phyloP scores from a whole-genome alignment of 2,113 vertebrate species.

The Notothenia coriiceps region DNA sequence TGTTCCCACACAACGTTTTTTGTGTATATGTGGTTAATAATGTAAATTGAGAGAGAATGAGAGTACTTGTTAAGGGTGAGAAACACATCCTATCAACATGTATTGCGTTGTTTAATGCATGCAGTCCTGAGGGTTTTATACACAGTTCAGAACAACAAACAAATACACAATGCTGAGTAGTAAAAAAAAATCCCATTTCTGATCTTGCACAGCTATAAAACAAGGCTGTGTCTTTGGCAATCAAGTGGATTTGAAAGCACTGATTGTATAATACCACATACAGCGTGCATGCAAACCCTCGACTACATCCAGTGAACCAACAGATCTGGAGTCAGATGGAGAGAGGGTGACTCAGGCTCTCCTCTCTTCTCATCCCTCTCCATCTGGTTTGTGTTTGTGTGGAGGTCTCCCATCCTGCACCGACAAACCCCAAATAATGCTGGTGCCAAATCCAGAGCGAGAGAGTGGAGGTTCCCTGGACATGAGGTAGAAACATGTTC shows the following conservation, averaged over 20 bases:
- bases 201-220: background rate
- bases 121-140: background rate
- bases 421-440: too few species aligned
- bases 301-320: constrained; percentile 11
- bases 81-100: too few species aligned
- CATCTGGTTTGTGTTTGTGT: constrained; percentile 81
- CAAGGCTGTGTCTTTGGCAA: constrained; percentile 9
- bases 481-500: constrained; percentile 41
- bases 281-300: background rate
- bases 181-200: constrained; percentile 4
- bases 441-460: background rate
- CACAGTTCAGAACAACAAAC: background rate
- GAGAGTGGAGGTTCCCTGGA: constrained; percentile 43
- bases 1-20: too few species aligned
- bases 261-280: background rate
- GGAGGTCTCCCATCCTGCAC: constrained; percentile 67
- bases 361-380: constrained; percentile 62
- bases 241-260: constrained; percentile 27
- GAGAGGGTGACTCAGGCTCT: constrained; percentile 73
- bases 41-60: too few species aligned
- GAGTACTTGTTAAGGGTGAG: too few species aligned
- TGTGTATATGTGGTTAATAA: too few species aligned
- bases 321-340: constrained; percentile 17
- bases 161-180: background rate
- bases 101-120: too few species aligned